A percentile compares a stretch with the other conserved stretches of the same genome.
phyloP scores from a whole-genome alignment of 2,113 vertebrate genomes.

The Nyctereutes procyonoides region DNA sequence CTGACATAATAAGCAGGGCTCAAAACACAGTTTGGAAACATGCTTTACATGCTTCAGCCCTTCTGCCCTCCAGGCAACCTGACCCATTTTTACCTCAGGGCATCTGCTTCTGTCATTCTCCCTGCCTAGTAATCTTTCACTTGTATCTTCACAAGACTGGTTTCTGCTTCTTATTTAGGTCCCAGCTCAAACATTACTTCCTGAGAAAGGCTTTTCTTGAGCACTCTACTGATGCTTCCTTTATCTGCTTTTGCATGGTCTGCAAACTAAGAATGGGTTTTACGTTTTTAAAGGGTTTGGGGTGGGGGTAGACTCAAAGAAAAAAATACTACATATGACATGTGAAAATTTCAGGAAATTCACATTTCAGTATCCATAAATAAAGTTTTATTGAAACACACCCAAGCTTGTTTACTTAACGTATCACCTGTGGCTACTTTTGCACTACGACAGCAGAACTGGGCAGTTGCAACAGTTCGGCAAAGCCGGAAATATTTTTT shows the following conservation, averaged over 20 bases:
- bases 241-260: not conserved
- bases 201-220: not conserved
- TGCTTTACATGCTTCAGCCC: not conserved
- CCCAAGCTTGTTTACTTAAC: not conserved
- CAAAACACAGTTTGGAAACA: not conserved
- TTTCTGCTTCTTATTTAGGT: not conserved
- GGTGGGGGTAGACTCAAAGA: not conserved
- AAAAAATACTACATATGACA: not conserved
- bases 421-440: not conserved
- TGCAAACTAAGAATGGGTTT: not conserved
- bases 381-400: conserved; percentile 3
- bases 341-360: not conserved
- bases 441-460: not conserved
- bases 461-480: not conserved
- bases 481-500: not conserved
- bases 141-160: not conserved
- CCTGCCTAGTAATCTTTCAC: not conserved
- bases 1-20: not conserved
- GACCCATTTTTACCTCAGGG: not conserved
- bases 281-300: not conserved
- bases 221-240: not conserved
- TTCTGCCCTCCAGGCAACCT: not conserved
- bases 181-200: not conserved
- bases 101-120: not conserved
- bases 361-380: not conserved